Evolutionary conservation across 2,797 vertebrate genomes (phyloP), one percentile per base, ranked within the genome.

Genomic region (Microtus obscurus): DNA sequence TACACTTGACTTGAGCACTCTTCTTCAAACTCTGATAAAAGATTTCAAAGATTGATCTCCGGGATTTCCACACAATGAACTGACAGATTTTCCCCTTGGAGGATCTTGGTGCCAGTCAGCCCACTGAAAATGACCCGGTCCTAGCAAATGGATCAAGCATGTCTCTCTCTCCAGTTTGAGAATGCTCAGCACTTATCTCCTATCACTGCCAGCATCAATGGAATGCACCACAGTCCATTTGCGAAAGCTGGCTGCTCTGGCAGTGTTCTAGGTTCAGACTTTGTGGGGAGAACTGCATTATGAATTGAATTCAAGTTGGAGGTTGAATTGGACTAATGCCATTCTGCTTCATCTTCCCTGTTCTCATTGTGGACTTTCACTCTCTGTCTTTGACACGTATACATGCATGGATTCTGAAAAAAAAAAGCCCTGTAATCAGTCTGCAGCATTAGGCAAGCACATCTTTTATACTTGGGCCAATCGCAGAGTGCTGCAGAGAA

Each of bases 401-500:
- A 71, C 12, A 51, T 37, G 13, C 34, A 16, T 37, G 45, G 23
- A 69, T 7, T 69, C 21, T 37, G 11, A n/a, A 0, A 17, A 34
- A 53, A 51, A 56, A 83, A 53, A 53, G 13, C 25, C 19, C 6
- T 48, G 34, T 6, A 27, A 69, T 51, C 43, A 37, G 31, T 27
- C 34, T 53, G 23, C 23, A 16, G 65, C 21, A 51, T 9, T 69
- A 53, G 21, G 31, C 7, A 86, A 86, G 14, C 2, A 98, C 61
- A 61, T 99, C 14, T 96, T 97, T 73, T 98, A 98, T 0, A 25
- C 99, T 34, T 98, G 63, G 0, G 97, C 98, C 97, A 99, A 89
- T 97, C 99, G 11, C 95, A 95, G 1, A 77, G 63, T 0, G 92
- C 95, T 17, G 96, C 96, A 7, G 95, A 93, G 0, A 82, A 96